Base-by-base conservation (phyloP, 2,797 vertebrate genomes). In the Gephyroberyx darwinii region DNA sequence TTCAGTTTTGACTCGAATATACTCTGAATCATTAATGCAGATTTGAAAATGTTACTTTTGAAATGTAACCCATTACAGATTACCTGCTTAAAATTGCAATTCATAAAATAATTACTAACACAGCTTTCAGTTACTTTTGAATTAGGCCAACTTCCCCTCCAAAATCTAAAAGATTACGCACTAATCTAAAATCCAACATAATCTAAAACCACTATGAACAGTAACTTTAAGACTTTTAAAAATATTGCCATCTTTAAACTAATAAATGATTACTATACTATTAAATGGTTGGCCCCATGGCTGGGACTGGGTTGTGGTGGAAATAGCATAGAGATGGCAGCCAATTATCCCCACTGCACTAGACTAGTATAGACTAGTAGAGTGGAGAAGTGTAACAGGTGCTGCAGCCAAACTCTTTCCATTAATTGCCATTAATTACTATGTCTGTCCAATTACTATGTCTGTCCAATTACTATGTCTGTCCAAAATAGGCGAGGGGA, bases 361-460 rank as follows among this genome's bases (percentile, higher is more conserved):
- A 43, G 33, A 35, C 33, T 6, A 35, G 33, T 8, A 35, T 8
- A n/a, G n/a, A n/a, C n/a, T n/a, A n/a, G n/a, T n/a, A 53, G 22
- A 53, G 19, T 20, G 13, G 22, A 48, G 16, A 10, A 14, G 37
- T n/a, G 57, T 69, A 81, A 84, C 76, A 84, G 59, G 80, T 82
- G 74, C 19, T 41, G 1, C 3, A 69, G 60, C 20, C 30, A 4
- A 31, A 37, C 26, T 48, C 26, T 4, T 12, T 9, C 1, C 9
- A 6, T 7, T 26, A 2, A 20, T 5, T 5, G 16, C 3, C 13
- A n/a, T 1, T 6, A 26, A 3, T 56, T 0, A 5, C 8, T 7
- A 6, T 16, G 22, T 1, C 6, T 9, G 10, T 8, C 50, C n/a
- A 39, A 17, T n/a, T n/a, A n/a, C n/a, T n/a, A n/a, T n/a, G n/a